A percentile compares a stretch with the other conserved stretches of the same genome.
Conservation (phyloP, 2,113 vertebrate genomes). For the Solenodon paradoxus region DNA sequence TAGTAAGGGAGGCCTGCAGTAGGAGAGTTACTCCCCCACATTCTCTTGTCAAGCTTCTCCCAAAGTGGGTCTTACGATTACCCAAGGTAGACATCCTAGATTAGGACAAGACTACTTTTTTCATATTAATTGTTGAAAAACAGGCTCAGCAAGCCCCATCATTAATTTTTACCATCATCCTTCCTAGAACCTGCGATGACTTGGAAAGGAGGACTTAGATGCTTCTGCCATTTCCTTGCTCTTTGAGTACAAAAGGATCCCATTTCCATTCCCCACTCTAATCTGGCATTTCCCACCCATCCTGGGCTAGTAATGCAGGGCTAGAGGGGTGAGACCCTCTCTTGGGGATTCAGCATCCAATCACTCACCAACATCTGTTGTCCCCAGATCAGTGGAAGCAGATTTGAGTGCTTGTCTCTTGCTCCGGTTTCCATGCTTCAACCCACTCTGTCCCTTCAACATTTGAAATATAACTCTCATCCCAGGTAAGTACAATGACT, state of each 20-base stretch:
- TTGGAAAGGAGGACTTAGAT: not conserved
- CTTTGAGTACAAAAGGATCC: not conserved
- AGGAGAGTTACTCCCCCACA: not conserved
- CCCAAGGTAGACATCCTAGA: not conserved
- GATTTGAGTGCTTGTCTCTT: constrained; percentile 97
- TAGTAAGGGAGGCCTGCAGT: not conserved
- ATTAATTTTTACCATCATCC: not conserved
- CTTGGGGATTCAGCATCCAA: not conserved
- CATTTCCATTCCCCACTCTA: not conserved
- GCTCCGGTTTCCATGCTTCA: constrained; percentile 93
- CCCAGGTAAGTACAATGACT: not conserved
- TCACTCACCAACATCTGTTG: constrained; percentile 93
- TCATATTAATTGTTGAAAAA: not conserved
- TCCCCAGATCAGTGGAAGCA: constrained; percentile 96
- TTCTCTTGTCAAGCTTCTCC: not conserved
- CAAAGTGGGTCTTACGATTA: not conserved
- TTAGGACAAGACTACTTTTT: not conserved
- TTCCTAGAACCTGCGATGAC: not conserved
- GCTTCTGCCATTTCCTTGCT: not conserved
- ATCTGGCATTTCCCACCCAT: not conserved
- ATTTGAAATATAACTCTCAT: not conserved
- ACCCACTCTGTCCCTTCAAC: constrained; percentile 88
- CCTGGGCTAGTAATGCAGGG: not conserved
- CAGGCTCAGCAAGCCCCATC: not conserved
- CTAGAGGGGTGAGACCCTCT: not conserved